Conservation (phyloP, 2,888 invertebrate genomes). For the Bellardia pandia region DNA sequence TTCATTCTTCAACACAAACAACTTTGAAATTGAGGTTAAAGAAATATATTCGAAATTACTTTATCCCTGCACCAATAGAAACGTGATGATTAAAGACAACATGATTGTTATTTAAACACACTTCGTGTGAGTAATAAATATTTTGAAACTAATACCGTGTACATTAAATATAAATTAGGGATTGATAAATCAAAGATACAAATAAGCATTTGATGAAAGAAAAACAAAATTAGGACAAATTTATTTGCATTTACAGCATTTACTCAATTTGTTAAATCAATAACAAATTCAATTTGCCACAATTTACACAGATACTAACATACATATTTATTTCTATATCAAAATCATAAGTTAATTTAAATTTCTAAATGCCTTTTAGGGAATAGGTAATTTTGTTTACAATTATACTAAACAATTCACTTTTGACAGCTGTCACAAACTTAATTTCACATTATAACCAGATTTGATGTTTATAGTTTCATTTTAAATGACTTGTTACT, state of each 20-base stretch:
- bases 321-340: too few relatives aligned
- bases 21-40: too few relatives aligned
- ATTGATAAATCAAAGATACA: slow-evolving; percentile 22
- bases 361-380: slow-evolving; percentile 36
- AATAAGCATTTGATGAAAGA: not conserved
- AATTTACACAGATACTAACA: too few relatives aligned
- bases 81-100: slow-evolving; percentile 2
- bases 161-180: slow-evolving; percentile 8
- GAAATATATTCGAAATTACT: not conserved
- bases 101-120: slow-evolving; percentile 12
- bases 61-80: slow-evolving; percentile 16
- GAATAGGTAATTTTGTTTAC: not conserved
- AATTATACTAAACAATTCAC: not conserved
- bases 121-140: slow-evolving; percentile 34
- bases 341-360: not conserved
- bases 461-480: not conserved
- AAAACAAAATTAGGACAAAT: slow-evolving; percentile 18
- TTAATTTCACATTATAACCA: slow-evolving; percentile 10
- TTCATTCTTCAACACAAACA: too few relatives aligned
- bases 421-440: slow-evolving; percentile 61
- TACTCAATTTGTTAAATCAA: not conserved
- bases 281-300: too few relatives aligned
- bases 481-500: slow-evolving; percentile 2
- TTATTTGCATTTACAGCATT: not conserved
- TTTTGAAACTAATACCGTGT: slow-evolving; percentile 37